Evolutionary conservation across 2,888 invertebrate genomes (phyloP), one percentile per base, ranked within the genome.

Genomic region (Ormyrus nitidulus): DNA sequence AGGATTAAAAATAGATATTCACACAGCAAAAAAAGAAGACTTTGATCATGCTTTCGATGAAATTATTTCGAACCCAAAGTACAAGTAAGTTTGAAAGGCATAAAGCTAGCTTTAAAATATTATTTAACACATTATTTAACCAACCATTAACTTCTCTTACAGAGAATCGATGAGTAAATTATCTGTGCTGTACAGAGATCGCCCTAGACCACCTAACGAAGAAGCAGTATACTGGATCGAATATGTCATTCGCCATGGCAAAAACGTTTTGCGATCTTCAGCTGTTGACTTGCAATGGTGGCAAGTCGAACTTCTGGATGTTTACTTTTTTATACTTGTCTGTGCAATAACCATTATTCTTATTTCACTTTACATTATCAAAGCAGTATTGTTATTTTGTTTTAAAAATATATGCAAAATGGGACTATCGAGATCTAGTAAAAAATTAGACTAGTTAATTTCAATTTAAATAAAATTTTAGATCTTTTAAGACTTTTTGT

Each of bases 191-290:
- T 79, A 65, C 65, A 56, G 62, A 48, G 75, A 79, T 48, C 75
- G 79, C 8, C 68, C 72, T 0, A 8, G 34, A 6, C 48, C 44
- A 5, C 70, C 71, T 11, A 90, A 94, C 46, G 92, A 93, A 46
- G 93, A 93, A 8, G 92, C 94, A 6, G 90, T 93, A 8, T 93
- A 93, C 90, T 72, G 64, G 62, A 54, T 72, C 8, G 62, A 62
- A 11, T 72, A 72, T 46, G 72, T 72, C 5, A 8, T 64, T 44
- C 59, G 72, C 0, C 62, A 72, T 54, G 72, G 72, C 9, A 51
- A 44, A 54, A 44, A 62, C 54, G n/a, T 51, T 11, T 11, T 64
- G 8, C n/a, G 11, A 64, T 53, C 54, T 13, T 64, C 53, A 13
- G 46, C 53, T 44, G 46, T 64, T 8, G 13, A 72, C 44, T 54